Conservation (phyloP, 2,113 vertebrate species). For the Fulmarus glacialis region DNA sequence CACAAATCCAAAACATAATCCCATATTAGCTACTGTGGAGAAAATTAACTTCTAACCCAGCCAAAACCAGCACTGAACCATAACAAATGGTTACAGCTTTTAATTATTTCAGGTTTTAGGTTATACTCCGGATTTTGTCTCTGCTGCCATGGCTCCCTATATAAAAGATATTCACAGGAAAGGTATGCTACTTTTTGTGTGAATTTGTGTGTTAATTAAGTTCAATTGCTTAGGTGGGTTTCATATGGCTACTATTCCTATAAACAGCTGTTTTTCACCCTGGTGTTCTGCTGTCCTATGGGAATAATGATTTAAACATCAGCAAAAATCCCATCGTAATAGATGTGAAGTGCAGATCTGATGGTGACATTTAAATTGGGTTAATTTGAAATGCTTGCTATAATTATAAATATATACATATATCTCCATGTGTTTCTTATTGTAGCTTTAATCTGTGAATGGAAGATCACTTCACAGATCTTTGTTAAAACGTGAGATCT, state of each 20-base stretch:
- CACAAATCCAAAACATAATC: too few relatives aligned
- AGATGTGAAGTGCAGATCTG: background rate
- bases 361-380: background rate
- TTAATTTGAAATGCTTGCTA: background rate
- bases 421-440: fast-evolving
- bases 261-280: background rate
- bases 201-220: background rate
- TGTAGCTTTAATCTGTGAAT: background rate
- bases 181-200: constrained; percentile 53
- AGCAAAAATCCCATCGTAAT: fast-evolving
- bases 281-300: background rate
- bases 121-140: constrained; percentile 86
- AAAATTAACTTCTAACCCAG: too few relatives aligned
- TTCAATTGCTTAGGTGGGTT: background rate
- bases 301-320: background rate
- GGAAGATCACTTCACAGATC: background rate
- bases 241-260: background rate
- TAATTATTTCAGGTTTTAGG: constrained; percentile 78
- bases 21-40: too few relatives aligned
- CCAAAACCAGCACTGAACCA: fast-evolving
- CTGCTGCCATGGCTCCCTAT: constrained; percentile 79
- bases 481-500: background rate
- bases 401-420: fast-evolving
- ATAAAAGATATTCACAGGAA: constrained; percentile 86
- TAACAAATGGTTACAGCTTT: background rate